Conservation (phyloP, 2,113 vertebrate species). For the Trematocara macrostoma region DNA sequence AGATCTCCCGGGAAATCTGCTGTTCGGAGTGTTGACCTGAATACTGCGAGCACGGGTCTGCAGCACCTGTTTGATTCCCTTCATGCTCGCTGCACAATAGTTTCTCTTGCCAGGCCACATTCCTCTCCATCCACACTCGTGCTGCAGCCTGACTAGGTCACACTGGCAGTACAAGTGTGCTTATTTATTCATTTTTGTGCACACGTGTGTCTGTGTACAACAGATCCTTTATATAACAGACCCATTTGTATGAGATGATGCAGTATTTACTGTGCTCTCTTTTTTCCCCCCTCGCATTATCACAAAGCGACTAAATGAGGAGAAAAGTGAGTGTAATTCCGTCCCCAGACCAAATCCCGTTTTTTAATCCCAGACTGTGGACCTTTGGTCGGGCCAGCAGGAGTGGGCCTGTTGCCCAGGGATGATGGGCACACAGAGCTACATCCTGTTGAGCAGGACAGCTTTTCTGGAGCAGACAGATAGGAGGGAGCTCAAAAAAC, state of each 20-base stretch:
- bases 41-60: slow-evolving; percentile 21
- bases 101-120: neutral
- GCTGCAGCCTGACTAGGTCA: slow-evolving; percentile 18
- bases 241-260: slow-evolving; percentile 19
- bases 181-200: neutral
- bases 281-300: neutral
- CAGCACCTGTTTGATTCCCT: slow-evolving; percentile 63
- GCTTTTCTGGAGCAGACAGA: slow-evolving; percentile 60
- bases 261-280: neutral
- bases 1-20: slow-evolving; percentile 31
- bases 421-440: slow-evolving; percentile 17
- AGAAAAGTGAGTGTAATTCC: slow-evolving; percentile 52
- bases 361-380: slow-evolving; percentile 53
- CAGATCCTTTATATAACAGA: slow-evolving; percentile 46
- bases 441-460: slow-evolving; percentile 27
- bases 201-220: neutral
- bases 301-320: neutral
- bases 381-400: slow-evolving; percentile 53
- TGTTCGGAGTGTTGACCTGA: slow-evolving; percentile 52
- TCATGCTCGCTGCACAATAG: slow-evolving; percentile 12
- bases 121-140: neutral
- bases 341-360: slow-evolving; percentile 49
- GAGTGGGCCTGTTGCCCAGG: slow-evolving; percentile 39
- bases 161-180: neutral
- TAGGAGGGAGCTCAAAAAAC: slow-evolving; percentile 44